Evolutionary conservation across 2,888 invertebrate species (phyloP).

Genomic region (Oxycera nigricornis): DNA sequence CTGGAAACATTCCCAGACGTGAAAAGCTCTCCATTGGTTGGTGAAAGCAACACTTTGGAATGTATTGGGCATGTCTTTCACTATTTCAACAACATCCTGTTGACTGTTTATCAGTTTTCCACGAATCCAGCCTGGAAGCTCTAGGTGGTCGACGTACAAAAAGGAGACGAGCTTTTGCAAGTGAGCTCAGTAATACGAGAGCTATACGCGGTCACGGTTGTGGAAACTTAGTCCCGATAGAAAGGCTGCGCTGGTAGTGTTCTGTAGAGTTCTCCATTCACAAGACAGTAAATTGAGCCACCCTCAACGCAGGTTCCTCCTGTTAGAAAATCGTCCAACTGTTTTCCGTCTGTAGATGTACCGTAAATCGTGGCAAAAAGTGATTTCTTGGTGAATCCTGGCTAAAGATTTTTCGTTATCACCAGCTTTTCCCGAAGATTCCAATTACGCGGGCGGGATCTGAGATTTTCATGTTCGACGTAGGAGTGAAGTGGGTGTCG

Average conservation of each 20-base stretch:
- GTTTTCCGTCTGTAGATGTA: too few relatives aligned
- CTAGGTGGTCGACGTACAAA: constrained; percentile 37
- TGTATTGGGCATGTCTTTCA: not conserved
- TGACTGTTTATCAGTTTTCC: constrained; percentile 5
- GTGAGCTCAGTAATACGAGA: constrained; percentile 41
- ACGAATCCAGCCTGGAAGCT: not conserved
- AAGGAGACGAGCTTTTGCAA: constrained; percentile 41
- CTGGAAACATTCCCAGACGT: not conserved
- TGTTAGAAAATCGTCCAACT: too few relatives aligned
- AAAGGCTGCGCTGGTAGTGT: too few relatives aligned
- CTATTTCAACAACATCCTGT: constrained; percentile 8
- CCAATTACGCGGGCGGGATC: constrained; percentile 8
- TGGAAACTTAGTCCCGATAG: too few relatives aligned
- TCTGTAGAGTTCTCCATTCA: too few relatives aligned
- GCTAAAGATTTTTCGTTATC: not conserved
- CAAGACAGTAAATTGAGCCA: too few relatives aligned
- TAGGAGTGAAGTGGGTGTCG: constrained; percentile 14
- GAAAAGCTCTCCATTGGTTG: not conserved
- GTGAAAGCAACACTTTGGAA: not conserved
- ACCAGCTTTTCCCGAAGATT: not conserved
- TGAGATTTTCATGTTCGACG: not conserved
- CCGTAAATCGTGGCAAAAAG: too few relatives aligned
- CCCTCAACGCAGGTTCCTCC: too few relatives aligned
- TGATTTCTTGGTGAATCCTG: too few relatives aligned
- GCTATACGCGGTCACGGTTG: constrained; percentile 43